Evolutionary conservation across 2,888 invertebrate genomes (phyloP).

Genomic region (Trimorus sp.): DNA sequence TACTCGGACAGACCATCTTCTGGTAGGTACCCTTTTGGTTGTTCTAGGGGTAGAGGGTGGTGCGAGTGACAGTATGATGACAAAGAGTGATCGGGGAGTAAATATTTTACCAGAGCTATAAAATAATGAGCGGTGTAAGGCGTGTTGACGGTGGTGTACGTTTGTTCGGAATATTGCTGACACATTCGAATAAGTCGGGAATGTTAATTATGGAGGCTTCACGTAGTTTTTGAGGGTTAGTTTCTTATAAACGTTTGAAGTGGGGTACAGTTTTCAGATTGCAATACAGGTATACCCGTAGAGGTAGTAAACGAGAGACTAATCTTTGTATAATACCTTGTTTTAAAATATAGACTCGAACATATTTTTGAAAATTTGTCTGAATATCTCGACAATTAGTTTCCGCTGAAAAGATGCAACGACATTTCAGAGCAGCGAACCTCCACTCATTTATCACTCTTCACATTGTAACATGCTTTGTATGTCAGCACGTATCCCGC

Average conservation of each 20-base stretch:
- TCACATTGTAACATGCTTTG: constrained; percentile 49
- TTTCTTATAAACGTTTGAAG: neutral
- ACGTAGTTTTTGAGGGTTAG: neutral
- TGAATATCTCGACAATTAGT: too few relatives aligned
- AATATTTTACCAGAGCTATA: constrained; percentile 30
- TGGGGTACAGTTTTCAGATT: too few relatives aligned
- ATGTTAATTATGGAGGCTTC: neutral
- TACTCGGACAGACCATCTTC: constrained; percentile 96
- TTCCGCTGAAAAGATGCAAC: too few relatives aligned
- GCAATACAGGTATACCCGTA: too few relatives aligned
- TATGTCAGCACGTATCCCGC: constrained; percentile 53
- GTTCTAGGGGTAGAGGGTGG: neutral
- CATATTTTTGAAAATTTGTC: too few relatives aligned
- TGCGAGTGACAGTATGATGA: too few relatives aligned
- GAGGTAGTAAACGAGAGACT: too few relatives aligned
- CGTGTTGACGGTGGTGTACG: constrained; percentile 22
- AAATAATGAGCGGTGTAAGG: constrained; percentile 15
- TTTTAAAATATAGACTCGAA: too few relatives aligned
- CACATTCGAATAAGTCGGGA: constrained; percentile 6
- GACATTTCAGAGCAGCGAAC: too few relatives aligned
- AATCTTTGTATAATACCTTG: too few relatives aligned
- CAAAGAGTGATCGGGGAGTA: neutral
- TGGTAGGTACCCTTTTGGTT: constrained; percentile 84
- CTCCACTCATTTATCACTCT: neutral
- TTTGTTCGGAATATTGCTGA: constrained; percentile 18